These are phyloP conservation scores for Scaptomyza montana DNA, from an alignment of 1,140 invertebrate species.

Conservation along the genomic window DNA sequence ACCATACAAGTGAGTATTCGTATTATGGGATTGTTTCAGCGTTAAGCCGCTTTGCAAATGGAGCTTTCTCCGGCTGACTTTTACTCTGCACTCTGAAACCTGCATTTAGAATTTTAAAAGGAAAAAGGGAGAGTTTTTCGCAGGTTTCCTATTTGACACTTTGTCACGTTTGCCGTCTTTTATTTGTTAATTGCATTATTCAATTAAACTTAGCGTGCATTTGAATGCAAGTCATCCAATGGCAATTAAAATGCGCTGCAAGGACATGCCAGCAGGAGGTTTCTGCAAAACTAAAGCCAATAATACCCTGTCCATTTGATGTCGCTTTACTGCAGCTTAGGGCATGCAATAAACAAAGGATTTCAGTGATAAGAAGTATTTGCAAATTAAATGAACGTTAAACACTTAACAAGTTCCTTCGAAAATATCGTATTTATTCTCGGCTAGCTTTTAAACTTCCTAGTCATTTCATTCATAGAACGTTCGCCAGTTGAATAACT, in stretches of 20 bases:
- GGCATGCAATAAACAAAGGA: background rate
- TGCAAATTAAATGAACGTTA: no score
- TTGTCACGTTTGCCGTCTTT: conserved; percentile 15
- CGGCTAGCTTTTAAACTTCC: no score
- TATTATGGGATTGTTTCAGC: background rate
- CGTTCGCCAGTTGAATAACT: no score
- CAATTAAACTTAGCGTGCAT: conserved; percentile 59
- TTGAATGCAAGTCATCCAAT: conserved; percentile 49
- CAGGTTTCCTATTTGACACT: background rate
- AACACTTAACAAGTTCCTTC: no score
- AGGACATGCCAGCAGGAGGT: background rate
- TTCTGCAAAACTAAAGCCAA: background rate
- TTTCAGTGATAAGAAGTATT: no score
- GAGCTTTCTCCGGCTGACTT: conserved; percentile 3
- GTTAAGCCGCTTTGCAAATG: conserved; percentile 11
- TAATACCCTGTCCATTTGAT: conserved; percentile 22
- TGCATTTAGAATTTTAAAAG: background rate
- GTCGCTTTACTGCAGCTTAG: background rate
- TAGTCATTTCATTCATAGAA: no score
- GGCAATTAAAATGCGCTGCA: conserved; percentile 18
- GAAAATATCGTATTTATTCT: no score
- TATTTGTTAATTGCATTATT: conserved; percentile 45
- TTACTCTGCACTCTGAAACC: background rate
- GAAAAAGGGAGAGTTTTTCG: background rate
- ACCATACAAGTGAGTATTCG: conserved; percentile 85